Base-by-base conservation (phyloP, 2,113 vertebrate species). In the Syngnathus floridae region DNA sequence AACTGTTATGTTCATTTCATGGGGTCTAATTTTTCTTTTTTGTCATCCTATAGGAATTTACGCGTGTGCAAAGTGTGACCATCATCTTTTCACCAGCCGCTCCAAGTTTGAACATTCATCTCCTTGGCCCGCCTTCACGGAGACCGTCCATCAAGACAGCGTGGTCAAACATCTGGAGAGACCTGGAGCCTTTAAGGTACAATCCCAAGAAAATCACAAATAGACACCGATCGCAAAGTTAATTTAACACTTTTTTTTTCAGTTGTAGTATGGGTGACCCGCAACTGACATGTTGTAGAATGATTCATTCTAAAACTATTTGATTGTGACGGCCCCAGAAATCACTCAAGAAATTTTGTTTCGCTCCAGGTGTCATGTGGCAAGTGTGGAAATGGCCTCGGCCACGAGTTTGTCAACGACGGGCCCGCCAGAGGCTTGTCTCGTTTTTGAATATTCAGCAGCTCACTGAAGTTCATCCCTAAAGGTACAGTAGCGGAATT, bases 361-460 rank as follows among this genome's bases (percentile, higher is more conserved):
- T 37, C 65, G 22, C 62, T 81, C 10, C 43, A n/a, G 84, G 87
- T 72, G 54, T 65, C 5, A 0, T 89, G 88, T 75, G 88, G 88
- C 49, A 87, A 87, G 65, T 99, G 96, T 70, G 94, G 93, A 69
- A 94, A 94, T 0, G 93, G 95, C 26, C 90, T 99, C 3, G 96
- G 96, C 69, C 96, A 99, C 0, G 95, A 98, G 49, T 99, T 99
- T 85, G 82, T 97, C 60, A 93, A 95, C 0, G 95, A 97, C 0
- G 95, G 96, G 0, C 96, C 94, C 0, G 82, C 84, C 73, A 83
- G 17, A 60, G 93, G 93, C 0, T 78, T 89, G 58, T 98, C 95
- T 9, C 94, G 95, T 65, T 98, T 98, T 87, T 99, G 96, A 98
- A 97, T 99, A 91, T 99, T 98, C 76, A 99, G 96, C 89, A 95